Base-by-base conservation (phyloP, 2,797 vertebrate genomes). In the Pangasius sanitwongsei region DNA sequence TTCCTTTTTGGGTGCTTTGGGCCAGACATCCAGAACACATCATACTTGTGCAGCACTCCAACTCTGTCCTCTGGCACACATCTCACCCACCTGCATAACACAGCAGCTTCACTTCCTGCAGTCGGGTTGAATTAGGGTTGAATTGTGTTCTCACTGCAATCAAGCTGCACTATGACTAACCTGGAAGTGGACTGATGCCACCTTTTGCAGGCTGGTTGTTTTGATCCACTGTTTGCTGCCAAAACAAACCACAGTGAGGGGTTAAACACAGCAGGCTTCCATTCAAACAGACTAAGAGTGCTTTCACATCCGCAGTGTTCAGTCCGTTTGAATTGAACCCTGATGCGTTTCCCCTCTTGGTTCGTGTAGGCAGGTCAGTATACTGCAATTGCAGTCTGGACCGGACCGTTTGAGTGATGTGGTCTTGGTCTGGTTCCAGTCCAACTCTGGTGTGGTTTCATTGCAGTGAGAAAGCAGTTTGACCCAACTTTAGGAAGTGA, bases 1-100 rank as follows among this genome's bases (percentile, higher is more conserved):
- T 65, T 63, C 25, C 25, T 44, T 63, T 67, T 48, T 9, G 13
- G 41, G 20, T 50, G 48, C 20, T 67, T 44, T 28, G 81, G 34
- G 12, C 34, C 80, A 82, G 55, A 61, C 34, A 37, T 67, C 41
- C 61, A 67, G 63, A 84, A 59, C 61, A 20, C 9, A 31, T 84
- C 82, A 20, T 20, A 50, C 41, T 34, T 55, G n/a, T 69, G 44
- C 44, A 84, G 83, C 28, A 12, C 70, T 59, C 57, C 16, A 85
- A 7, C 9, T 70, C 31, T 53, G 85, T 84, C 63, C 63, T 84
- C 83, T 84, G 63, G 83, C 83, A 84, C 63, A 18, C 83, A 31
- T 50, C 83, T 84, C 44, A 69, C 16, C 44, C 82, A 84, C 82
- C 82, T 84, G 82, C 82, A 84, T 84, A 84, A 67, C 82, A 67